Evolutionary conservation across 2,888 invertebrate species (phyloP).

Genomic region (Oeneis ivallda): DNA sequence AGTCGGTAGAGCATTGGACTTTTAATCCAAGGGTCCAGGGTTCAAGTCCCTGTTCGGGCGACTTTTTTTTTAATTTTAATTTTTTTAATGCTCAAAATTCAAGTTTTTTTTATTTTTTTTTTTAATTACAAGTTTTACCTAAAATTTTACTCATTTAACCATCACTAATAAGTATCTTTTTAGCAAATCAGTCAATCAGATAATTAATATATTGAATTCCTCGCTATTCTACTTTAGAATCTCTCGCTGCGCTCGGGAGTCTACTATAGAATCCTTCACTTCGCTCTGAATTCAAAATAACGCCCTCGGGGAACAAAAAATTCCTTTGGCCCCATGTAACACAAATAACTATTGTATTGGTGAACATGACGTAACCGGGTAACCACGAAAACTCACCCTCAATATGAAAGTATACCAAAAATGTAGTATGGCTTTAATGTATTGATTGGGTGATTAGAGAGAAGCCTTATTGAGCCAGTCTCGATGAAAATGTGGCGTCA

Average conservation of each 20-base stretch:
- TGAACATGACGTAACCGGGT: not conserved
- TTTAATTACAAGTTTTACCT: no score
- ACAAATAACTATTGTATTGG: no score
- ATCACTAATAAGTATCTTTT: no score
- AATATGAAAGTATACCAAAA: constrained; percentile 15
- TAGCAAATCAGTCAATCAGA: no score
- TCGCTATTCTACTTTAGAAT: no score
- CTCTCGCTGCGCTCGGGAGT: no score
- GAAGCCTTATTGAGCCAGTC: constrained; percentile 44
- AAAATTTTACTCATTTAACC: no score
- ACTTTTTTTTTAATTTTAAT: constrained; percentile 41
- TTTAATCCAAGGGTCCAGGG: constrained; percentile 83
- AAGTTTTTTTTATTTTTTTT: not conserved
- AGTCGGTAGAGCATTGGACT: constrained; percentile 83
- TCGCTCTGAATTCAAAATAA: no score
- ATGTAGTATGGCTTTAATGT: constrained; percentile 36
- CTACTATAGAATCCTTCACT: no score
- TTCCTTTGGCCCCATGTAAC: no score
- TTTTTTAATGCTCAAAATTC: not conserved
- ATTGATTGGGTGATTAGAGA: constrained; percentile 45
- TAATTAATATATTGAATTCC: no score
- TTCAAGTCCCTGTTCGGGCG: constrained; percentile 83
- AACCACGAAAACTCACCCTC: not conserved
- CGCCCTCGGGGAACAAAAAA: no score
- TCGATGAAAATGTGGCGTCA: constrained; percentile 38